Evolutionary conservation across 2,888 invertebrate genomes (phyloP), one percentile per base, ranked within the genome.

Genomic region (Pyrgus malvae): DNA sequence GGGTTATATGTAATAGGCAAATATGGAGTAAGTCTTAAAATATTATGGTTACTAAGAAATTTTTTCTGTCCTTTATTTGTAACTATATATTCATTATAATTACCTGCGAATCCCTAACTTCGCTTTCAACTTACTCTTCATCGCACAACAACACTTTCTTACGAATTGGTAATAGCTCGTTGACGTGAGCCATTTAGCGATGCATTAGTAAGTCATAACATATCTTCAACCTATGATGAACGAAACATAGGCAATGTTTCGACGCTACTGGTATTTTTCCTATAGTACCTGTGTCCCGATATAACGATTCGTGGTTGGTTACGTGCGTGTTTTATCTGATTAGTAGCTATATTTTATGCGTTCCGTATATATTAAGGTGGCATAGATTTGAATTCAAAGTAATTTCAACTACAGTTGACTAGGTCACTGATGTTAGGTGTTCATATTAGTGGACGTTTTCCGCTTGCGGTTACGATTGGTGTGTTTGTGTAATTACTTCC

Each of bases 401-500:
- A 58, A 59, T 61, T 46, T 56, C 38, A 57, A 58, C 23, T 55
- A 45, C 16, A 50, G 40, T 64, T 67, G 67, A 66, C 67, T 58
- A 53, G 58, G 56, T 60, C 61, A 59, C 55, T 49, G 56, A 50
- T 62, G 61, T 68, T 63, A 66, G 73, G 71, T 79, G 74, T 78
- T 75, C 74, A 76, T 73, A 69, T 38, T 38, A 70, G 72, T 75
- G 66, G 70, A 66, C 65, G 70, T 76, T 80, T 81, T 81, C 81
- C 80, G 79, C 70, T 63, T 78, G 75, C 71, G 73, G 77, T 77
- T 80, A 78, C 75, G 72, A 74, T 73, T 70, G 68, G 66, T 75
- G 72, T 75, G 74, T 69, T 70, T 78, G 71, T 70, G 68, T 83
- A 83, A 85, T 83, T 80, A 81, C 85, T 80, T 65, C 69, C 74